Conservation (phyloP, 2,113 vertebrate species). For the Columba janthina region DNA sequence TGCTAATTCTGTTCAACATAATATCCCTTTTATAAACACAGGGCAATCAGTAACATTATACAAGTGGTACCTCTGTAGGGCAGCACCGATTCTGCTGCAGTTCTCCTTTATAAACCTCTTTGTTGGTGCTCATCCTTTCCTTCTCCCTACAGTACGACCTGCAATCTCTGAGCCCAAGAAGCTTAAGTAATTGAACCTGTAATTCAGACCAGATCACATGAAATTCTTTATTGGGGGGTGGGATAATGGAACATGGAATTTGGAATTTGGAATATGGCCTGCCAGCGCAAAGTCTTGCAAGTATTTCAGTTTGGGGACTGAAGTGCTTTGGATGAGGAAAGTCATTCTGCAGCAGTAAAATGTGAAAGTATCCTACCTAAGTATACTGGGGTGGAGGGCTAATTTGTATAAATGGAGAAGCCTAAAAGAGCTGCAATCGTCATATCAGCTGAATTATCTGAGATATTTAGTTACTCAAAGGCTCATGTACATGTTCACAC, state of each 20-base stretch:
- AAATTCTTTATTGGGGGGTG: neutral
- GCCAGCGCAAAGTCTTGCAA: neutral
- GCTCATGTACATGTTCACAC: neutral
- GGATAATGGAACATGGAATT: neutral
- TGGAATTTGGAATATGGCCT: neutral
- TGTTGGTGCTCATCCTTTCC: neutral
- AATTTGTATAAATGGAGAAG: neutral
- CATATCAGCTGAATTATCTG: neutral
- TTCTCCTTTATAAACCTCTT: neutral
- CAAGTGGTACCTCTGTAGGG: neutral
- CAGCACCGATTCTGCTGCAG: neutral
- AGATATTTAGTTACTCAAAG: neutral
- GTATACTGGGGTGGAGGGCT: neutral
- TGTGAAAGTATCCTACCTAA: neutral
- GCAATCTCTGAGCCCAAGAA: neutral
- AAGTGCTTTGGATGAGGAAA: neutral
- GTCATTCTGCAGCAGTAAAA: neutral
- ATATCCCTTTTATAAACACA: neutral
- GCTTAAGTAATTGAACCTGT: neutral
- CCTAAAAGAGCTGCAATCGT: neutral
- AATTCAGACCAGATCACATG: neutral
- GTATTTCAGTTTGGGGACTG: neutral
- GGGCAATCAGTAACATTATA: neutral
- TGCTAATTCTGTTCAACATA: neutral
- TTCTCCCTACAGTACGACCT: neutral